phyloP scores from a whole-genome alignment of 2,888 invertebrate species.

The Melieria omissa region DNA sequence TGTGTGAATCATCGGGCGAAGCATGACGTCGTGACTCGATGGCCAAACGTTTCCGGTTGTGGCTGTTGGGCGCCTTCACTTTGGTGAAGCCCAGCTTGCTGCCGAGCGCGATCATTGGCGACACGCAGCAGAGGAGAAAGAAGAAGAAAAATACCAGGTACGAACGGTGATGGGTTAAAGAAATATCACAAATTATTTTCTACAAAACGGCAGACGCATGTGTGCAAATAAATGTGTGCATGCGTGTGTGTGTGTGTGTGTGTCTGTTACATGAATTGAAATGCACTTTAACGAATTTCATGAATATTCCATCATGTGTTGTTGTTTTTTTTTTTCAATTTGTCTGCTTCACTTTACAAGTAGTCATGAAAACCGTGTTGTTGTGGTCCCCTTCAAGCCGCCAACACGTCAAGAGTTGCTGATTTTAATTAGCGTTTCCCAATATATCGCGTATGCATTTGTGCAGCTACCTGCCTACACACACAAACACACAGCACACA shows the following conservation, averaged over 20 bases:
- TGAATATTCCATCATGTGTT: conserved; percentile 1
- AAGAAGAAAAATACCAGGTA: too few relatives aligned
- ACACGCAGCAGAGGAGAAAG: conserved; percentile 67
- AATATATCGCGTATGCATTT: not conserved
- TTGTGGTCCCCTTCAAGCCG: not conserved
- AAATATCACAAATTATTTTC: conserved; percentile 30
- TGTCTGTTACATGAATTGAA: not conserved
- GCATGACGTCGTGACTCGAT: conserved; percentile 79
- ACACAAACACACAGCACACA: conserved; percentile 45
- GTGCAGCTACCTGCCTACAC: conserved; percentile 26
- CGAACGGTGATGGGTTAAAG: conserved; percentile 63
- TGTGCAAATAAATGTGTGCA: not conserved
- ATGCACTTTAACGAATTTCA: conserved; percentile 3
- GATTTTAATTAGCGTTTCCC: conserved; percentile 11
- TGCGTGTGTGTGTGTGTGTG: too few relatives aligned
- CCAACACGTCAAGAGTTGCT: conserved; percentile 19
- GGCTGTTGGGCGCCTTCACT: conserved; percentile 79
- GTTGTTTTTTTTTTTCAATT: not conserved
- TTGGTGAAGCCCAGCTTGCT: conserved; percentile 81
- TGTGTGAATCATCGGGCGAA: conserved; percentile 81
- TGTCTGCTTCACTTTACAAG: not conserved
- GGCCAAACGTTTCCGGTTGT: conserved; percentile 83
- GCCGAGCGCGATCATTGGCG: conserved; percentile 29
- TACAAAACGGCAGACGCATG: not conserved
- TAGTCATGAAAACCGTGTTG: conserved; percentile 37